Evolutionary conservation across 2,113 vertebrate genomes (phyloP).

Genomic region (Nothocercus julius): DNA sequence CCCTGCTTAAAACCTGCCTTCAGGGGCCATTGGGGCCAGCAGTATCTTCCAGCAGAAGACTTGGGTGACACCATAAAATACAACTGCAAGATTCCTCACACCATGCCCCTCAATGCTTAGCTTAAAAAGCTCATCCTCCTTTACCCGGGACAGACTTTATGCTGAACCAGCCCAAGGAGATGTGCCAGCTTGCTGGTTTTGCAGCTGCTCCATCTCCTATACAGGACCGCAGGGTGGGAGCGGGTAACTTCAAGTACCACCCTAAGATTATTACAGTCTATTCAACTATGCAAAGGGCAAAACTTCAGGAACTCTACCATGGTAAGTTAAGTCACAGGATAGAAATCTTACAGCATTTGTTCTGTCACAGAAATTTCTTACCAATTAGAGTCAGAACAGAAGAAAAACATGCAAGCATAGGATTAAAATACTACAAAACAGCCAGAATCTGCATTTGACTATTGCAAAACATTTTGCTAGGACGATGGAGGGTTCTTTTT

Average conservation of each 20-base stretch:
- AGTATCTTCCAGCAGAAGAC: not conserved
- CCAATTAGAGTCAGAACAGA: not conserved
- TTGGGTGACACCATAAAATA: not conserved
- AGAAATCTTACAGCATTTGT: not conserved
- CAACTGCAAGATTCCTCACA: not conserved
- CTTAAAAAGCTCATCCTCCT: not conserved
- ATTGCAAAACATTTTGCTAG: not conserved
- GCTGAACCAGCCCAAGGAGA: not conserved
- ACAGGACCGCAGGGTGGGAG: accelerated
- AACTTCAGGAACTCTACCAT: not conserved
- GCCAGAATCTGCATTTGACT: not conserved
- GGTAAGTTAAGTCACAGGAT: not conserved
- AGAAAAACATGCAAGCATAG: not conserved
- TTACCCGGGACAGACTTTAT: not conserved
- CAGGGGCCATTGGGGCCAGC: not conserved
- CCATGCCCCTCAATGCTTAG: not conserved
- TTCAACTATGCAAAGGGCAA: not conserved
- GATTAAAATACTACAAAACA: not conserved
- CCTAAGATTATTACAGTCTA: not conserved
- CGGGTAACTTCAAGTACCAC: not conserved
- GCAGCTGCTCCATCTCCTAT: not conserved
- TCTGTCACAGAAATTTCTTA: not conserved
- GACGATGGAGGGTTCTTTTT: not conserved
- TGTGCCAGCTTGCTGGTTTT: not conserved
- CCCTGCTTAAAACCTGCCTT: not conserved